A percentile compares a stretch with the other conserved stretches of the same genome.
These are phyloP conservation scores for Lasioglossum oenotherae DNA, from an alignment of 2,888 invertebrate genomes.

Conservation along the genomic window DNA sequence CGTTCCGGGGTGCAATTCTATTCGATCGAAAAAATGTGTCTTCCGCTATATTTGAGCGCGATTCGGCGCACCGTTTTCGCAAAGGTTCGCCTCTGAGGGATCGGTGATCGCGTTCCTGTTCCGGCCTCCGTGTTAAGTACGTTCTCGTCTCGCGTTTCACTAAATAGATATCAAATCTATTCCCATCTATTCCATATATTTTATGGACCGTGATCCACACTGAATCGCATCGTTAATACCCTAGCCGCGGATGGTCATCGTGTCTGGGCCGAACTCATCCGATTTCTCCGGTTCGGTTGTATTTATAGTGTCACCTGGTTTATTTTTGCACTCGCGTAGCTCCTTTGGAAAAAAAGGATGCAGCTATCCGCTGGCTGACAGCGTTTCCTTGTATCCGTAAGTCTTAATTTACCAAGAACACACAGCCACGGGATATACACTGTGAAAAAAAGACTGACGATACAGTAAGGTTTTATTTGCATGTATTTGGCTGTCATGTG, in stretches of 20 bases:
- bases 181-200: slow-evolving; percentile 20
- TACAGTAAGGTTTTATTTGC: slow-evolving; percentile 56
- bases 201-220: slow-evolving; percentile 27
- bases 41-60: slow-evolving; percentile 71
- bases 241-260: slow-evolving; percentile 77
- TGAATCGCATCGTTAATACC: slow-evolving; percentile 59
- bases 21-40: slow-evolving; percentile 77
- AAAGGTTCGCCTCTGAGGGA: slow-evolving; percentile 54
- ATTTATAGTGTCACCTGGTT: slow-evolving; percentile 80
- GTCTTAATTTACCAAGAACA: slow-evolving; percentile 41
- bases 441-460: slow-evolving; percentile 37
- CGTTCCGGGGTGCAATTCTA: slow-evolving; percentile 36
- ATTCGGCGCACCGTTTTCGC: slow-evolving; percentile 66
- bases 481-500: slow-evolving; percentile 54
- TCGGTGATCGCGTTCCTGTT: slow-evolving; percentile 16
- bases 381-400: slow-evolving; percentile 60
- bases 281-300: slow-evolving; percentile 78
- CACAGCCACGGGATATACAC: slow-evolving; percentile 2
- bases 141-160: neutral
- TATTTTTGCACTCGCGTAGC: slow-evolving; percentile 66
- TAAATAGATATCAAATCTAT: slow-evolving; percentile 10
- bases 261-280: slow-evolving; percentile 70
- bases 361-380: slow-evolving; percentile 68
- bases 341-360: slow-evolving; percentile 63
- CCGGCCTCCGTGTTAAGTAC: neutral